phyloP scores from a whole-genome alignment of 2,797 vertebrate species.

The Enteromius afrohamiltoni region DNA sequence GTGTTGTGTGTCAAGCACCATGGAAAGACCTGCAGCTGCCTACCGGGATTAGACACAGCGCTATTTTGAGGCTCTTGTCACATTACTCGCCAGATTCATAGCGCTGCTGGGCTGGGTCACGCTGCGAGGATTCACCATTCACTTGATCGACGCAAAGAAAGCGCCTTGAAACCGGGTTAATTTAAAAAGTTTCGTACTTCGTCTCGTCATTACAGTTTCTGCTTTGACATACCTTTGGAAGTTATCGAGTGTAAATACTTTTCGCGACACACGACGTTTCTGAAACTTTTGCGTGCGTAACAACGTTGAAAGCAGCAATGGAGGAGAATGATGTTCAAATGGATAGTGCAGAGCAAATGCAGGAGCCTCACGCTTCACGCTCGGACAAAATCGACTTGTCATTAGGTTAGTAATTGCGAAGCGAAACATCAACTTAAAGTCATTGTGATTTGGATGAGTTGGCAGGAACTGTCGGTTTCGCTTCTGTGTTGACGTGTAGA shows the following conservation, averaged over 20 bases:
- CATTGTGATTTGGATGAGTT: slow-evolving; percentile 7
- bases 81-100: slow-evolving; percentile 40
- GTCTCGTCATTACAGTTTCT: not conserved
- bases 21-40: slow-evolving; percentile 4
- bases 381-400: slow-evolving; percentile 70
- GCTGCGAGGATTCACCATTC: not conserved
- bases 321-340: slow-evolving; percentile 47
- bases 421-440: not conserved
- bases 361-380: slow-evolving; percentile 50
- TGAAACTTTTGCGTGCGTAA: slow-evolving; percentile 20
- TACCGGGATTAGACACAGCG: slow-evolving; percentile 33
- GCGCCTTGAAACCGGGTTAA: not conserved
- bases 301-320: slow-evolving; percentile 46
- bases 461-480: slow-evolving; percentile 7
- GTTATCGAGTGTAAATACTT: not conserved
- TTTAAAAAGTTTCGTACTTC: not conserved
- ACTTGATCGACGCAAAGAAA: not conserved
- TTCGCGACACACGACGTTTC: not conserved
- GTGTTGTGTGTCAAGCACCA: not conserved
- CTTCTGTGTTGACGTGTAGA: slow-evolving; percentile 7
- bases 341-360: slow-evolving; percentile 56
- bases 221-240: not conserved
- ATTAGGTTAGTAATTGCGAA: slow-evolving; percentile 58
- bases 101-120: slow-evolving; percentile 47
- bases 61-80: slow-evolving; percentile 61